Evolutionary conservation across 1,140 invertebrate species (phyloP).

Genomic region (Drosophila sulfurigaster): DNA sequence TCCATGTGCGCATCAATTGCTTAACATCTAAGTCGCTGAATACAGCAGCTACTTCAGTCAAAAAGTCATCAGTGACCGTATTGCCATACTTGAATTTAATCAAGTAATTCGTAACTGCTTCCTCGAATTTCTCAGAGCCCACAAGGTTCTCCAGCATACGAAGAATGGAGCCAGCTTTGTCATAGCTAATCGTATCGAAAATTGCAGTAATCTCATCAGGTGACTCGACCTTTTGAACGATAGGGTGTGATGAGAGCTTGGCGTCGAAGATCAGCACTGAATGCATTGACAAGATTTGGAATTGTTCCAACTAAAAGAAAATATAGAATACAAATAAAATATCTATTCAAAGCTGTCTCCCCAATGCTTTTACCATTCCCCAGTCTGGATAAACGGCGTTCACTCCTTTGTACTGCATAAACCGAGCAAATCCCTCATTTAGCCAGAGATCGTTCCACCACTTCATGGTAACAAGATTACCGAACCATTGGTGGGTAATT

Average conservation of each 20-base stretch:
- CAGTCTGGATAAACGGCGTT: constrained; percentile 91
- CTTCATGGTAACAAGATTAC: constrained; percentile 94
- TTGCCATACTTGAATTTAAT: constrained; percentile 90
- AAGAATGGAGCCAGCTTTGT: constrained; percentile 95
- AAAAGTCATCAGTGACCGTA: constrained; percentile 92
- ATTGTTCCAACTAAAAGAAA: constrained; percentile 88
- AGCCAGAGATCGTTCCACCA: constrained; percentile 98
- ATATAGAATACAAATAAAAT: background rate
- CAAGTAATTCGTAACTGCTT: constrained; percentile 91
- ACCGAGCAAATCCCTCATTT: constrained; percentile 96
- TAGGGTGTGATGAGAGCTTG: constrained; percentile 94
- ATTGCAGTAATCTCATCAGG: constrained; percentile 96
- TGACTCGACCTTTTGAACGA: constrained; percentile 92
- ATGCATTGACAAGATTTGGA: constrained; percentile 90
- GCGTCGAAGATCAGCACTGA: constrained; percentile 91
- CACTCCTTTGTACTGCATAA: constrained; percentile 93
- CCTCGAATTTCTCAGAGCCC: constrained; percentile 90
- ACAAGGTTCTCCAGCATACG: constrained; percentile 96
- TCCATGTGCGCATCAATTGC: constrained; percentile 96
- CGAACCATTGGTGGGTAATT: constrained; percentile 97
- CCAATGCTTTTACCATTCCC: constrained; percentile 89
- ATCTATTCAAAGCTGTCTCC: background rate
- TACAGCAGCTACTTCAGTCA: constrained; percentile 87
- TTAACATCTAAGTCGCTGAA: constrained; percentile 85
- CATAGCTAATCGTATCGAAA: constrained; percentile 96